A percentile compares a stretch with the other conserved stretches of the same genome.
These are phyloP conservation scores for Rhizoglyphus robini DNA, from an alignment of 1,140 invertebrate species.

Conservation along the genomic window DNA sequence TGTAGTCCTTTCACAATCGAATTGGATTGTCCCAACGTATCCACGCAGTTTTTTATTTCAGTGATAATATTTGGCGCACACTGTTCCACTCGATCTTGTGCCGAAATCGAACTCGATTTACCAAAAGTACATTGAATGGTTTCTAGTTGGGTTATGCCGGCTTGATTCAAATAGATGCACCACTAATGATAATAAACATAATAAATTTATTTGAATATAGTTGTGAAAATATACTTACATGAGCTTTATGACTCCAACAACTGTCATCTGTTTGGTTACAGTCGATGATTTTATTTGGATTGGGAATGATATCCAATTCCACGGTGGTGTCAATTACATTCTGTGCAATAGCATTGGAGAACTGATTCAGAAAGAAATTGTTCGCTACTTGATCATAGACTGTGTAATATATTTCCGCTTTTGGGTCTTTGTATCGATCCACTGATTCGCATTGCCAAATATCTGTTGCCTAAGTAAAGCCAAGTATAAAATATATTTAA, in stretches of 20 bases:
- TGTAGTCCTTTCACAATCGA: not conserved
- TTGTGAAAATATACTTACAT: not conserved
- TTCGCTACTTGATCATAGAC: not conserved
- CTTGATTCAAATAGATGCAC: not conserved
- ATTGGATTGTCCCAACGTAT: too few species aligned
- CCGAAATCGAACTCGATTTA: not conserved
- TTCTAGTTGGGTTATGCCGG: not conserved
- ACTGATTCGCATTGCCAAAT: not conserved
- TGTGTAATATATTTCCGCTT: not conserved
- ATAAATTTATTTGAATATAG: not conserved
- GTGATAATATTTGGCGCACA: too few species aligned
- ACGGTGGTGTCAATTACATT: not conserved
- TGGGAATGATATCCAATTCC: not conserved
- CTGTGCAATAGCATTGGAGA: not conserved
- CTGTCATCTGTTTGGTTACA: not conserved
- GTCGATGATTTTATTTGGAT: not conserved
- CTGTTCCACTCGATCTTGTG: not conserved
- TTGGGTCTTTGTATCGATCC: constrained; percentile 3
- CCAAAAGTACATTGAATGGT: not conserved
- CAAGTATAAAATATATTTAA: not conserved
- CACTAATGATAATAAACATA: not conserved
- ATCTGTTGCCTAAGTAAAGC: not conserved
- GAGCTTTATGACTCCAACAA: constrained; percentile 7
- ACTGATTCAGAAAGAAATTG: not conserved
- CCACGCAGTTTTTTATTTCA: too few species aligned